phyloP scores from a whole-genome alignment of 2,888 invertebrate species.

The Caenorhabditis drosophilae region DNA sequence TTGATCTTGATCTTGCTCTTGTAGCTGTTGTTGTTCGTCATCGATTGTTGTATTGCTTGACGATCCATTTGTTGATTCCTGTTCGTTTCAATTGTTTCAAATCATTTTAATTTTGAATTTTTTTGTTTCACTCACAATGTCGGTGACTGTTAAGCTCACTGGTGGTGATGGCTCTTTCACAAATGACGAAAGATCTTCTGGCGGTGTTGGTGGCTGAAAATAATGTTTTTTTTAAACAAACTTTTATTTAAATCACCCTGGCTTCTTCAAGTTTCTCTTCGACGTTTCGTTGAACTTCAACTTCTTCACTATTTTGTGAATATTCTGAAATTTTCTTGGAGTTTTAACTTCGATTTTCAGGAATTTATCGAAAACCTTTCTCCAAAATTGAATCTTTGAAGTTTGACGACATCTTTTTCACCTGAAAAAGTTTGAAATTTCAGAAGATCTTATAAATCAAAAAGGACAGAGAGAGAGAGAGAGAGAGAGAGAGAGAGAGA shows the following conservation, averaged over 20 bases:
- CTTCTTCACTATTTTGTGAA: too few species aligned
- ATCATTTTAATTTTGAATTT: background rate
- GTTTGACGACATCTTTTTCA: slow-evolving; percentile 27
- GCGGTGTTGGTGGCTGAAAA: slow-evolving; percentile 18
- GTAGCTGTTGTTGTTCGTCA: too few species aligned
- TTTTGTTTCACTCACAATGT: slow-evolving; percentile 7
- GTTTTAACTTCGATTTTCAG: background rate
- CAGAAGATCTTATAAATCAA: too few species aligned
- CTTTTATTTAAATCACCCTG: slow-evolving; percentile 11
- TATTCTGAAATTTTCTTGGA: too few species aligned
- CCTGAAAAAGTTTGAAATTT: too few species aligned
- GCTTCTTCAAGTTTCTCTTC: slow-evolving; percentile 9
- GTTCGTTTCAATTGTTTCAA: background rate
- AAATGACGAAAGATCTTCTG: slow-evolving; percentile 28
- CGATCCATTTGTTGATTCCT: slow-evolving; percentile 17
- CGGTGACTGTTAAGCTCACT: slow-evolving; percentile 25
- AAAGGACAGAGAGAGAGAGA: too few species aligned
- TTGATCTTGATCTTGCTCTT: slow-evolving; percentile 12
- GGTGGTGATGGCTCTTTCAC: slow-evolving; percentile 36
- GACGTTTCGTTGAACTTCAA: background rate
- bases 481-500: too few species aligned
- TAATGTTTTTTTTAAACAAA: too few species aligned
- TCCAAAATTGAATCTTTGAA: slow-evolving; percentile 20
- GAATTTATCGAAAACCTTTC: too few species aligned
- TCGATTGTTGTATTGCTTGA: slow-evolving; percentile 1